Conservation (phyloP, 30 jellyfish, hydroid and myxozoan genomes). For the Pelagia noctiluca region DNA sequence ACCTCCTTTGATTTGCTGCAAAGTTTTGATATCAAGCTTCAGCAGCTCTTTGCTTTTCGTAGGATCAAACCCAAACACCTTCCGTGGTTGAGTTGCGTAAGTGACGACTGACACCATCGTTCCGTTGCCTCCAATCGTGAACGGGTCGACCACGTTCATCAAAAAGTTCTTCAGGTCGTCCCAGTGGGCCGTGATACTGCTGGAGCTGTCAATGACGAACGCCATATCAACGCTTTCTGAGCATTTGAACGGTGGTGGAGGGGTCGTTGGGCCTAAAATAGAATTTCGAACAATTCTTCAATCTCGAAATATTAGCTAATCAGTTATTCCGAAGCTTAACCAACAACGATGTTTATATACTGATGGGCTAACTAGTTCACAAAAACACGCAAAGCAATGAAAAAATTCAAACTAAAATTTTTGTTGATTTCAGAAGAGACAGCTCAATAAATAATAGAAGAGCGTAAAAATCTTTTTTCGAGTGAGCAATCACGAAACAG, state of each 20-base stretch:
- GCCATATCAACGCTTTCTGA: constrained; percentile 69
- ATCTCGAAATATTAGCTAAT: too few species aligned
- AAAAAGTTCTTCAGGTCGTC: constrained; percentile 59
- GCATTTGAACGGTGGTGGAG: constrained; percentile 78
- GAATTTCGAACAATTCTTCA: too few species aligned
- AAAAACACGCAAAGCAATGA: not conserved
- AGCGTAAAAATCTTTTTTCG: too few species aligned
- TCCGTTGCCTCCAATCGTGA: constrained; percentile 73
- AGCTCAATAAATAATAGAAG: too few species aligned
- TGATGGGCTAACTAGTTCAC: too few species aligned
- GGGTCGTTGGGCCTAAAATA: constrained; percentile 25
- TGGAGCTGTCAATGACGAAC: constrained; percentile 83
- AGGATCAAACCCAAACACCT: constrained; percentile 63
- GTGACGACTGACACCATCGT: constrained; percentile 67
- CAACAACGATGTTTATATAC: too few species aligned
- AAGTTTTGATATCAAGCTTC: constrained; percentile 9
- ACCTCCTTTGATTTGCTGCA: constrained; percentile 69
- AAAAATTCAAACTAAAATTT: not conserved
- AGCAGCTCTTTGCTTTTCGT: constrained; percentile 45
- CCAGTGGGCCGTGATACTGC: constrained; percentile 83
- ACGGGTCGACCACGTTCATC: constrained; percentile 62
- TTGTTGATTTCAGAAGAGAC: too few species aligned
- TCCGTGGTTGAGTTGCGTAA: constrained; percentile 76
- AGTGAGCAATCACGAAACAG: too few species aligned
- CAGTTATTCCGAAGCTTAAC: too few species aligned